Base-by-base conservation (phyloP, 2,888 invertebrate species). In the Rhorus exstirpatorius region DNA sequence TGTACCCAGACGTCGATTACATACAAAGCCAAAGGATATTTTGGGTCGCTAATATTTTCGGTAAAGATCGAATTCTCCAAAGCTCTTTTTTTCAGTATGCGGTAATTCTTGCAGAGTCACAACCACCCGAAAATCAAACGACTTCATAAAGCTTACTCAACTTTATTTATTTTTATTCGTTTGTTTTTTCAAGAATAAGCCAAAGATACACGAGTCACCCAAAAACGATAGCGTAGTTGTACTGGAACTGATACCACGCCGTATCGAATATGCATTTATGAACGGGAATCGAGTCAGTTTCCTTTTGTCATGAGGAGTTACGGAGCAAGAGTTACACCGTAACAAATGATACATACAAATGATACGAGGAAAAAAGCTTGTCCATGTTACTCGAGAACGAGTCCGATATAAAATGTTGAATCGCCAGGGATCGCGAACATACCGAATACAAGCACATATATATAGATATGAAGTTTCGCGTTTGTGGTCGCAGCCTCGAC, bases 401-500 rank as follows among this genome's bases (percentile, higher is more conserved):
- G 68, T 35, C 35, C 51, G 21, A 68, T 49, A 51, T 68, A 70
- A 41, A 70, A 55, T 55, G 41, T 70, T 55, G 14, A 55, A 55
- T n/a, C 24, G 70, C 41, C 41, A 51, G 55, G 41, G 70, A 70
- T 53, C 41, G 70, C 12, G 41, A 41, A 44, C 38, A 68, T 24
- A 14, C 14, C n/a, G 35, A 26, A 63, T 63, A 63, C 19, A n/a
- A n/a, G 8, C 21, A 12, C 21, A 21, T 53, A 12, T 14, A 68
- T 68, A 10, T 35, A 51, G 21, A 49, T 67, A 63, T 60, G 60
- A 35, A 60, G 35, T 72, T 67, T 61, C 38, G 77, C 81, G 77
- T 81, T 78, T 81, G 77, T 74, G 31, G 72, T 77, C 81, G 46
- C 77, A 74, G 72, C 26, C 61, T 19, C 75, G 58, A 51, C 68